A percentile compares a stretch with the other conserved stretches of the same genome.
Evolutionary conservation across 1,140 invertebrate species (phyloP).

Genomic region (Drosophila azteca): DNA sequence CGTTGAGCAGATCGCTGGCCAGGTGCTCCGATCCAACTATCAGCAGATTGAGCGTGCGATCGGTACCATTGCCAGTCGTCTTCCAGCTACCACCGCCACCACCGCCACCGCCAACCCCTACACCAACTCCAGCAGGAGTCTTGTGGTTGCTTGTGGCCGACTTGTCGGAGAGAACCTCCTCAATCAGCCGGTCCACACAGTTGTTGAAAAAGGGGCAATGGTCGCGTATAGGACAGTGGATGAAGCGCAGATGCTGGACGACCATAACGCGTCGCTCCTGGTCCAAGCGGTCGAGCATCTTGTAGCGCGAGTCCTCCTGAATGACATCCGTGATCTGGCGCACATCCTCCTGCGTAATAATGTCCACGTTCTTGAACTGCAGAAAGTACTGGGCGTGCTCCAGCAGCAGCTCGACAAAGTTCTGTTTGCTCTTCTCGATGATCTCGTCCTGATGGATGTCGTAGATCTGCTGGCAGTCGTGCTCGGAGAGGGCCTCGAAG

Average conservation of each 20-base stretch:
- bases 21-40: slow-evolving; percentile 91
- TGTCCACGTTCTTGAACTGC: slow-evolving; percentile 95
- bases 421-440: slow-evolving; percentile 94
- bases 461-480: slow-evolving; percentile 96
- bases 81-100: slow-evolving; percentile 83
- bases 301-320: slow-evolving; percentile 96
- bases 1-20: slow-evolving; percentile 90
- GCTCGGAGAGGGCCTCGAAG: slow-evolving; percentile 95
- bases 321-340: slow-evolving; percentile 96
- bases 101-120: slow-evolving; percentile 86
- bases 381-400: slow-evolving; percentile 98
- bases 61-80: slow-evolving; percentile 74
- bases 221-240: slow-evolving; percentile 96
- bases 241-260: slow-evolving; percentile 97
- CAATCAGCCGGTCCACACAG: slow-evolving; percentile 95
- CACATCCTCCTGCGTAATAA: slow-evolving; percentile 96
- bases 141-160: slow-evolving; percentile 83
- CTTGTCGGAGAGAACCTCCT: slow-evolving; percentile 89
- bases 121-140: slow-evolving; percentile 64
- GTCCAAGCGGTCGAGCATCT: slow-evolving; percentile 95
- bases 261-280: slow-evolving; percentile 97
- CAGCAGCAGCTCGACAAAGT: slow-evolving; percentile 95
- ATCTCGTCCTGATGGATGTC: slow-evolving; percentile 97
- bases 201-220: slow-evolving; percentile 95
- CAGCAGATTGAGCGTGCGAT: slow-evolving; percentile 89